Evolutionary conservation across 2,888 invertebrate genomes (phyloP).

Genomic region (Diploptera punctata): DNA sequence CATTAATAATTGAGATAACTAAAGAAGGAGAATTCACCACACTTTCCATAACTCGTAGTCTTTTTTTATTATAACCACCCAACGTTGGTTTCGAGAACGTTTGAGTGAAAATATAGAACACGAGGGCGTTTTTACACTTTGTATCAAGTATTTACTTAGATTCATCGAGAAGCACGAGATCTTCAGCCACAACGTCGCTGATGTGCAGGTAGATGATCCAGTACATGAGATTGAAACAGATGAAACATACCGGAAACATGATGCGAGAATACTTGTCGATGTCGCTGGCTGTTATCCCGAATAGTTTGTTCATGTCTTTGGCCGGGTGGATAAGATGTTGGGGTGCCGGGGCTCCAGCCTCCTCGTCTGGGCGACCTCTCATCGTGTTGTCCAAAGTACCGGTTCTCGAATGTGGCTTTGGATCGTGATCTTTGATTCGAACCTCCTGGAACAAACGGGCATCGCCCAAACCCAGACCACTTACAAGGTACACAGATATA

Average conservation of each 20-base stretch:
- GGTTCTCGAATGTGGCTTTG: conserved; percentile 92
- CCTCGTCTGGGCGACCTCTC: conserved; percentile 75
- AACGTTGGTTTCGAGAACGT: too few relatives aligned
- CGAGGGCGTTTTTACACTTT: too few relatives aligned
- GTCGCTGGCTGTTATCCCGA: conserved; percentile 93
- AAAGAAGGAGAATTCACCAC: too few relatives aligned
- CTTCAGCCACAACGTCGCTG: conserved; percentile 94
- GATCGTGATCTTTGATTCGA: conserved; percentile 93
- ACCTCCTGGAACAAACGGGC: conserved; percentile 80
- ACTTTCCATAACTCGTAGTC: too few relatives aligned
- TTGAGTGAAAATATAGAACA: too few relatives aligned
- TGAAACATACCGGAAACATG: conserved; percentile 97
- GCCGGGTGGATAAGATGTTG: conserved; percentile 81
- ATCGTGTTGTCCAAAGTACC: conserved; percentile 91
- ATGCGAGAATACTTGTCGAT: conserved; percentile 99
- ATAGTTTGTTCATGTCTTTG: conserved; percentile 87
- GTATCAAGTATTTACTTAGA: conserved; percentile 59
- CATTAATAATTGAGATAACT: too few relatives aligned
- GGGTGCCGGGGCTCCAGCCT: conserved; percentile 67
- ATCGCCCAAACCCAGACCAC: conserved; percentile 50
- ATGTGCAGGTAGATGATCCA: conserved; percentile 97
- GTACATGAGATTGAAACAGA: conserved; percentile 98
- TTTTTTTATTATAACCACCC: too few relatives aligned
- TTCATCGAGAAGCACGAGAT: conserved; percentile 80
- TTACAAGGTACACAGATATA: conserved; percentile 60